Evolutionary conservation across 2,888 invertebrate species (phyloP).

Genomic region (Cephus sareptanus): DNA sequence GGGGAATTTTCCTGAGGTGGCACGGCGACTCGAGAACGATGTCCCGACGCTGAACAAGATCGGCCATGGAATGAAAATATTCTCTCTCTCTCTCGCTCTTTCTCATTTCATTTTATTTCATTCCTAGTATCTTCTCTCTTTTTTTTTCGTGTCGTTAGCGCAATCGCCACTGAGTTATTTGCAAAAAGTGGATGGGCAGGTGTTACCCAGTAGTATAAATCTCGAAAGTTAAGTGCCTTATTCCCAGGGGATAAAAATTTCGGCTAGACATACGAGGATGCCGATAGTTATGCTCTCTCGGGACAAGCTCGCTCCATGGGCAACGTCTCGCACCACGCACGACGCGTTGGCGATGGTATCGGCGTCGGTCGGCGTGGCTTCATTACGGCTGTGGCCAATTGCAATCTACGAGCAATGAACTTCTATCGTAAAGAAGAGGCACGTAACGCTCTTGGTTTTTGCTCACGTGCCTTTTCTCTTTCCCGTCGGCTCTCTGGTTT

Average conservation of each 20-base stretch:
- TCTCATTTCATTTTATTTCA: background rate
- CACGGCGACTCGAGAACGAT: too few species aligned
- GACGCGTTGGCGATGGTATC: background rate
- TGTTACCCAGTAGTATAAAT: slow-evolving; percentile 19
- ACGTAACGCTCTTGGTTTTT: slow-evolving; percentile 56
- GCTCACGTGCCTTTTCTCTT: slow-evolving; percentile 32
- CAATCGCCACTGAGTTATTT: slow-evolving; percentile 9
- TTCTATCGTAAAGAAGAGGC: slow-evolving; percentile 62
- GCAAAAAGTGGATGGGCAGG: slow-evolving; percentile 25
- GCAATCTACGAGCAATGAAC: slow-evolving; percentile 64
- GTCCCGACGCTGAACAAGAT: too few species aligned
- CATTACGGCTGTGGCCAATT: slow-evolving; percentile 65
- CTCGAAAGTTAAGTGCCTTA: slow-evolving; percentile 1
- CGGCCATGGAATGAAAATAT: background rate
- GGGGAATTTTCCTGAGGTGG: slow-evolving; percentile 4
- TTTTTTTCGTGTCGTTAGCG: background rate
- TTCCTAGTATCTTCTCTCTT: background rate
- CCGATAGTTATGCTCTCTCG: background rate
- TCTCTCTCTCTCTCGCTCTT: background rate
- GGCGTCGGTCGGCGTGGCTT: slow-evolving; percentile 48
- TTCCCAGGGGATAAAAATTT: slow-evolving; percentile 1
- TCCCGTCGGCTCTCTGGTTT: slow-evolving; percentile 36
- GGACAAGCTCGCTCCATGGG: background rate
- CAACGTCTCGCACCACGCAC: background rate
- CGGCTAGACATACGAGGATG: background rate